A percentile compares a stretch with the other conserved stretches of the same genome.
Conservation (phyloP, 2,888 invertebrate species). For the Achlya flavicornis region DNA sequence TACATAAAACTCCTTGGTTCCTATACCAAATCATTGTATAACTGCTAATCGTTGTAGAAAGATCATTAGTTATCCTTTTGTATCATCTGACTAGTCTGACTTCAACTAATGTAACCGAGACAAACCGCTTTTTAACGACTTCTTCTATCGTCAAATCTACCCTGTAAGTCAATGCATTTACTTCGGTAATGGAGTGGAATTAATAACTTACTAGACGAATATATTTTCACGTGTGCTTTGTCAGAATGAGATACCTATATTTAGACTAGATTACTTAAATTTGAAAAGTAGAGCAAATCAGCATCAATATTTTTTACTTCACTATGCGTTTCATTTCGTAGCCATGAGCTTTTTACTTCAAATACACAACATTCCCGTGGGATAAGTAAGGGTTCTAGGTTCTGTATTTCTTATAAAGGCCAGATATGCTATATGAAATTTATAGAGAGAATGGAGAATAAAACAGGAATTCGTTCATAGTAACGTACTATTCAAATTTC, state of each 20-base stretch:
- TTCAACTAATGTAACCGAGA: background rate
- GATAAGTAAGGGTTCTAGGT: background rate
- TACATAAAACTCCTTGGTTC: background rate
- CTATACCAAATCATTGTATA: too few species aligned
- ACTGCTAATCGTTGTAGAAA: background rate
- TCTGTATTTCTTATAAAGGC: constrained; percentile 12
- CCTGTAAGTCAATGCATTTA: too few species aligned
- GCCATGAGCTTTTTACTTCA: constrained; percentile 8
- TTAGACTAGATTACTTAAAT: too few species aligned
- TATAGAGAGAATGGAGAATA: constrained; percentile 36
- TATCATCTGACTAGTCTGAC: background rate
- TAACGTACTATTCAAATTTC: constrained; percentile 51
- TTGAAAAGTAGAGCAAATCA: too few species aligned
- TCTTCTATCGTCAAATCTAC: background rate
- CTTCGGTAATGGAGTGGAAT: too few species aligned
- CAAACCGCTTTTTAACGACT: background rate
- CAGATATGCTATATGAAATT: constrained; percentile 29
- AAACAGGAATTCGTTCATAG: constrained; percentile 40
- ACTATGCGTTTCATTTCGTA: background rate
- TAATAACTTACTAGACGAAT: too few species aligned
- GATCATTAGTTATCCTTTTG: background rate
- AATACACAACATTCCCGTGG: constrained; percentile 1
- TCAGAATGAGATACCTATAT: too few species aligned
- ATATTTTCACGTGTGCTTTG: too few species aligned
- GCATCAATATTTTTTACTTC: too few species aligned